Evolutionary conservation across 2,113 vertebrate species (phyloP).

Genomic region (Protomyctophum bolini): DNA sequence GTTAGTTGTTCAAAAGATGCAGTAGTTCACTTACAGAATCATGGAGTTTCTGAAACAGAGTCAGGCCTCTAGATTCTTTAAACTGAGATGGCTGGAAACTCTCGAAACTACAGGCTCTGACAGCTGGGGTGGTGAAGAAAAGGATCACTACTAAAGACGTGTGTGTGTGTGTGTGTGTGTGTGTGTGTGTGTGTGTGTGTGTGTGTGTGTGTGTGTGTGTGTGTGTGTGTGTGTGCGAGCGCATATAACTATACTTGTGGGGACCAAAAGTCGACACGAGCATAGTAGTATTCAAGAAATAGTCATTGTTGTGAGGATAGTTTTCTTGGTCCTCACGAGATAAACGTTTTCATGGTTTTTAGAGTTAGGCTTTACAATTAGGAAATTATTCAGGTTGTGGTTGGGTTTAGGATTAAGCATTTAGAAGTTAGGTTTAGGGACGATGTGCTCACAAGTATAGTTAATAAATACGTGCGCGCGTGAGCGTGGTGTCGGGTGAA

Average conservation of each 20-base stretch:
- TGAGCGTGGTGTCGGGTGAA: constrained; percentile 60
- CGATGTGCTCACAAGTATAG: not conserved
- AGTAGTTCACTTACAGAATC: not conserved
- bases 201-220: constrained; percentile 18
- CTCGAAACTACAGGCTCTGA: constrained; percentile 40
- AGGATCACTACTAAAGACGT: constrained; percentile 35
- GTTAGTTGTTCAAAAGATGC: too few relatives aligned
- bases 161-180: constrained; percentile 11
- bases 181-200: constrained; percentile 22
- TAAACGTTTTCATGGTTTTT: too few relatives aligned
- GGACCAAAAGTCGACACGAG: too few relatives aligned
- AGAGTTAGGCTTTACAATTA: too few relatives aligned
- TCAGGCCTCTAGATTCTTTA: not conserved
- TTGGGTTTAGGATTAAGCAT: too few relatives aligned
- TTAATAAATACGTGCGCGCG: not conserved
- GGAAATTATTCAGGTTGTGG: too few relatives aligned
- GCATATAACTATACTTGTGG: not conserved
- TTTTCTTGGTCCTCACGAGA: too few relatives aligned
- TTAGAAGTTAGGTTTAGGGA: too few relatives aligned
- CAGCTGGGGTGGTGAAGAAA: constrained; percentile 55
- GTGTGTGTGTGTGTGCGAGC: constrained; percentile 5
- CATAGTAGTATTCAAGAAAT: too few relatives aligned
- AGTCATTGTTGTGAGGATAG: too few relatives aligned
- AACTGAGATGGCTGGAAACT: constrained; percentile 24
- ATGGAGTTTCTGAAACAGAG: not conserved